phyloP scores from a whole-genome alignment of 2,888 invertebrate genomes.

The Trachelus iudaicus region DNA sequence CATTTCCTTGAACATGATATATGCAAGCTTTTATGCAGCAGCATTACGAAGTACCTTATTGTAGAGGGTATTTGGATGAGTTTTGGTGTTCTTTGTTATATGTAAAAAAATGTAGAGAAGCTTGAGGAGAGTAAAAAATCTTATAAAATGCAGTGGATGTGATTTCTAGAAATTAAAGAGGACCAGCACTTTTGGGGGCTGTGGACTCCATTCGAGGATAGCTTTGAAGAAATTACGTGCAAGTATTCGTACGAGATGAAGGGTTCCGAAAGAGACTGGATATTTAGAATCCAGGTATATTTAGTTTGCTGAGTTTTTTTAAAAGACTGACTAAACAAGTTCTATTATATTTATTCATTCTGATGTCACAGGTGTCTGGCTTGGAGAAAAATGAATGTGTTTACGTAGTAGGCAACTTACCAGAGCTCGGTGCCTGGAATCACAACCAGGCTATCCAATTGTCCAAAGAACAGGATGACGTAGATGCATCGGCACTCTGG shows the following conservation, averaged over 20 bases:
- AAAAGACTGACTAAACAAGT: background rate
- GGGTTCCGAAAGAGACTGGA: slow-evolving; percentile 60
- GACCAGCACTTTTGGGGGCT: slow-evolving; percentile 32
- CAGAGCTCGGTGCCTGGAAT: slow-evolving; percentile 63
- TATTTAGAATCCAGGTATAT: slow-evolving; percentile 61
- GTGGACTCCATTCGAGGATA: slow-evolving; percentile 32
- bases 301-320: background rate
- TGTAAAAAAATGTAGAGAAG: background rate
- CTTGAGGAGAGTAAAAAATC: background rate
- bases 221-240: slow-evolving; percentile 32
- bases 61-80: background rate
- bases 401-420: slow-evolving; percentile 61
- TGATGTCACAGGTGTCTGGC: slow-evolving; percentile 44
- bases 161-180: slow-evolving; percentile 47
- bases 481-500: slow-evolving; percentile 44
- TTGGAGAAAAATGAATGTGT: slow-evolving; percentile 60
- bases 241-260: slow-evolving; percentile 49
- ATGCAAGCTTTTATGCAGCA: background rate
- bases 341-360: slow-evolving; percentile 1
- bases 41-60: background rate
- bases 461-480: slow-evolving; percentile 48
- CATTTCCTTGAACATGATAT: background rate
- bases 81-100: background rate
- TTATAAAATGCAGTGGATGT: slow-evolving; percentile 25
- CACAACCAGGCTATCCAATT: slow-evolving; percentile 61